Evolutionary conservation across 2,888 invertebrate genomes (phyloP).

Genomic region (Boloria euphrosyne): DNA sequence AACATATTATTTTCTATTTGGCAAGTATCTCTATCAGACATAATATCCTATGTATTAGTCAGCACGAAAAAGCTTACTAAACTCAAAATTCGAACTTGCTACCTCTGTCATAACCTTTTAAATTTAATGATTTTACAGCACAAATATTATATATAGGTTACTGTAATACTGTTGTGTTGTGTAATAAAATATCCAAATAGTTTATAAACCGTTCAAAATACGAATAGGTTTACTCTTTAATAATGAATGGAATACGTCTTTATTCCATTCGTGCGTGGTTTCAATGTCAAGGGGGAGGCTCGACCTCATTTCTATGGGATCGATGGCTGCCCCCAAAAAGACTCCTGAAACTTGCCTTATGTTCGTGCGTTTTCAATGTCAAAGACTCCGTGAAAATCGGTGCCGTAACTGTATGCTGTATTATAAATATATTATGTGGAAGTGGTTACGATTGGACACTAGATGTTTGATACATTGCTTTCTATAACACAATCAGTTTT

Average conservation of each 20-base stretch:
- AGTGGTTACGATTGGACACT: constrained; percentile 13
- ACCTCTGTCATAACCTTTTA: no score
- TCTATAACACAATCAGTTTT: no score
- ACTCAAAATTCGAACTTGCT: no score
- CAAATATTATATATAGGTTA: background rate
- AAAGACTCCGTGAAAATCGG: constrained; percentile 65
- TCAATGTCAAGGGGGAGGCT: constrained; percentile 67
- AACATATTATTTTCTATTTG: no score
- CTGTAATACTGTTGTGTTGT: background rate
- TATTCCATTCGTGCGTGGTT: constrained; percentile 57
- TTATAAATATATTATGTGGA: constrained; percentile 48
- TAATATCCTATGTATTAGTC: no score
- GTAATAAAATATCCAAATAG: constrained; percentile 4
- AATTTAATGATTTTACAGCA: no score
- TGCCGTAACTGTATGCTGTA: constrained; percentile 58
- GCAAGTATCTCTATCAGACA: no score
- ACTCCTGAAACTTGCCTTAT: constrained; percentile 61
- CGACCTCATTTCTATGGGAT: constrained; percentile 76
- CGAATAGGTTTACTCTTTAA: background rate
- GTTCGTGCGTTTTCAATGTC: constrained; percentile 76
- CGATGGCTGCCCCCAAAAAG: constrained; percentile 72
- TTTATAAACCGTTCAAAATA: constrained; percentile 1
- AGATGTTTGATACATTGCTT: background rate
- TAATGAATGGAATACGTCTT: constrained; percentile 71
- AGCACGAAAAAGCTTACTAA: no score